Conservation (phyloP, 2,113 vertebrate genomes). For the Lucifuga dentata region DNA sequence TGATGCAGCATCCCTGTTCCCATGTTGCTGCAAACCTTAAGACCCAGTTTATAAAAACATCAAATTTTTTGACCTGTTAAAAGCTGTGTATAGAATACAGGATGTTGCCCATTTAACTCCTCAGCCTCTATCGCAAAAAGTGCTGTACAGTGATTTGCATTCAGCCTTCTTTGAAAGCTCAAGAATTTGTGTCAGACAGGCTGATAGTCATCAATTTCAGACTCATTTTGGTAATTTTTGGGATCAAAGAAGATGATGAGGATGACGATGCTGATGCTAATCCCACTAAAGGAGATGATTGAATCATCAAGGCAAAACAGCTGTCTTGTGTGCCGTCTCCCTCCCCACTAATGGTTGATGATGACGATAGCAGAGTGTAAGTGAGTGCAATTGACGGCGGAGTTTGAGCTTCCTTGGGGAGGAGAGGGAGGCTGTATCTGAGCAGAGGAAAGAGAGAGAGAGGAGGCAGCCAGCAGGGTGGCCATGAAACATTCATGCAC, state of each 20-base stretch:
- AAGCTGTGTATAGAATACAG: neutral
- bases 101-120: slow-evolving; percentile 5
- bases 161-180: slow-evolving; percentile 19
- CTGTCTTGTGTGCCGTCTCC: slow-evolving; percentile 46
- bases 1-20: too few relatives aligned
- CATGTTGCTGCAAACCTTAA: too few relatives aligned
- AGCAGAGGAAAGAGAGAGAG: slow-evolving; percentile 22
- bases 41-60: too few relatives aligned
- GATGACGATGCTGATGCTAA: slow-evolving; percentile 61
- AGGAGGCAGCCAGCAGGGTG: slow-evolving; percentile 64
- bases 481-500: slow-evolving; percentile 82
- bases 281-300: slow-evolving; percentile 65
- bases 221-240: slow-evolving; percentile 56
- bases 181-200: slow-evolving; percentile 36
- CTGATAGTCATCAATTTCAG: slow-evolving; percentile 50
- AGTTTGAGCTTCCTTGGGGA: slow-evolving; percentile 64
- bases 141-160: neutral
- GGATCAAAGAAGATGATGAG: slow-evolving; percentile 61
- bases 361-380: slow-evolving; percentile 67
- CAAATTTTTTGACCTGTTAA: slow-evolving; percentile 1
- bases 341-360: slow-evolving; percentile 50
- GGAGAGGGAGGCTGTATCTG: slow-evolving; percentile 40
- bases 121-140: neutral
- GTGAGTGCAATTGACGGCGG: slow-evolving; percentile 66
- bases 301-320: slow-evolving; percentile 66